Percentiles rank a stretch among this genome's conserved stretches.
These are phyloP conservation scores for Polylopha cassiicola DNA, from an alignment of 2,888 invertebrate species.

Conservation along the genomic window DNA sequence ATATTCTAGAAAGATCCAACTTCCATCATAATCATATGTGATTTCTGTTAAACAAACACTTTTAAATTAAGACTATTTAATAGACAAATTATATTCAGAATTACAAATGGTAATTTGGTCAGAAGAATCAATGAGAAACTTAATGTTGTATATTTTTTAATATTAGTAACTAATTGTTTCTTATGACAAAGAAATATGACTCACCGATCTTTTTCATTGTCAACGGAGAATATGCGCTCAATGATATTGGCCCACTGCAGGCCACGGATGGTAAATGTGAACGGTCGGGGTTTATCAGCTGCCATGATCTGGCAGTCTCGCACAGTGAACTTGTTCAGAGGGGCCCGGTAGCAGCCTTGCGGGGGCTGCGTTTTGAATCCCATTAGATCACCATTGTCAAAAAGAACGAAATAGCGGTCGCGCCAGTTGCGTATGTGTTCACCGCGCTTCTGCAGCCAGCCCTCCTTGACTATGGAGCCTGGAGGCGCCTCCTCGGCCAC, in stretches of 20 bases:
- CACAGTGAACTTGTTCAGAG: constrained; percentile 99
- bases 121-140: too few relatives aligned
- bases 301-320: constrained; percentile 98
- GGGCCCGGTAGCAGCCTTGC: constrained; percentile 86
- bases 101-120: too few relatives aligned
- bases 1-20: too few relatives aligned
- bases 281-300: constrained; percentile 95
- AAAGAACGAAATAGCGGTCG: constrained; percentile 95
- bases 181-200: constrained; percentile 26
- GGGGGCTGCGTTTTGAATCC: constrained; percentile 96
- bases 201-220: constrained; percentile 88
- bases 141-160: too few relatives aligned
- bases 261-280: constrained; percentile 97
- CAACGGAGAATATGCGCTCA: constrained; percentile 97
- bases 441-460: constrained; percentile 97
- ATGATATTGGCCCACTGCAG: constrained; percentile 99
- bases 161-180: too few relatives aligned
- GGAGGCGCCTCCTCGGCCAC: constrained; percentile 34
- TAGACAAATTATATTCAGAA: too few relatives aligned
- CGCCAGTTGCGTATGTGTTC: constrained; percentile 99
- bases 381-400: constrained; percentile 95
- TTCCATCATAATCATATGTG: too few relatives aligned
- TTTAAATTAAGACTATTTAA: too few relatives aligned
- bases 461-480: constrained; percentile 89
- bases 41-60: too few relatives aligned